Evolutionary conservation across 1,140 invertebrate genomes (phyloP).

Genomic region (Drosophila oshimai): DNA sequence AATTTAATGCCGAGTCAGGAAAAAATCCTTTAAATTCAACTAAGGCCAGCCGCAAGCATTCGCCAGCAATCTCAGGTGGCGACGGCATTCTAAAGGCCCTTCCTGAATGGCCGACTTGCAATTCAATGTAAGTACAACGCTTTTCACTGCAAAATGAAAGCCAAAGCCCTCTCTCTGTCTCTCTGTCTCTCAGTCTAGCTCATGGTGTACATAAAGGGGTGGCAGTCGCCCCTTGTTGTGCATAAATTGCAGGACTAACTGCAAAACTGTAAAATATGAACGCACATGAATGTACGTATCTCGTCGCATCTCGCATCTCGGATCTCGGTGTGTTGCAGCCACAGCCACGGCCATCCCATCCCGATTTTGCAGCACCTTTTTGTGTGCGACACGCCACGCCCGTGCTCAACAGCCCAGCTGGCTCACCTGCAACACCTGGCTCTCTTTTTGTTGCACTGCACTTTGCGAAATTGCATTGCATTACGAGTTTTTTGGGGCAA

Average conservation of each 20-base stretch:
- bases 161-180: background rate
- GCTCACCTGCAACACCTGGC: too few relatives aligned
- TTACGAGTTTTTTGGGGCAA: too few relatives aligned
- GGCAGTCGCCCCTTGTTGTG: constrained; percentile 42
- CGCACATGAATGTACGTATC: constrained; percentile 43
- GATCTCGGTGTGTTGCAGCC: constrained; percentile 37
- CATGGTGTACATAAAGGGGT: background rate
- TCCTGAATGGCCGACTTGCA: constrained; percentile 37
- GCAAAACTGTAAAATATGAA: constrained; percentile 69
- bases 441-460: constrained; percentile 58
- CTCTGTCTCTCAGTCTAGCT: background rate
- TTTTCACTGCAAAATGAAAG: constrained; percentile 67
- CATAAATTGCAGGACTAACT: constrained; percentile 75
- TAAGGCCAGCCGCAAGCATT: constrained; percentile 43
- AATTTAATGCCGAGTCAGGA: constrained; percentile 19
- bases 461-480: too few relatives aligned
- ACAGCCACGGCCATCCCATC: background rate
- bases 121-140: constrained; percentile 65
- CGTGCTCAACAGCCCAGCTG: constrained; percentile 68
- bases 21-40: constrained; percentile 26
- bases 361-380: constrained; percentile 53
- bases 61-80: constrained; percentile 47
- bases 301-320: constrained; percentile 23
- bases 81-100: constrained; percentile 40
- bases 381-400: constrained; percentile 59